phyloP scores from a whole-genome alignment of 1,140 invertebrate genomes.

The Bombyx mandarina region DNA sequence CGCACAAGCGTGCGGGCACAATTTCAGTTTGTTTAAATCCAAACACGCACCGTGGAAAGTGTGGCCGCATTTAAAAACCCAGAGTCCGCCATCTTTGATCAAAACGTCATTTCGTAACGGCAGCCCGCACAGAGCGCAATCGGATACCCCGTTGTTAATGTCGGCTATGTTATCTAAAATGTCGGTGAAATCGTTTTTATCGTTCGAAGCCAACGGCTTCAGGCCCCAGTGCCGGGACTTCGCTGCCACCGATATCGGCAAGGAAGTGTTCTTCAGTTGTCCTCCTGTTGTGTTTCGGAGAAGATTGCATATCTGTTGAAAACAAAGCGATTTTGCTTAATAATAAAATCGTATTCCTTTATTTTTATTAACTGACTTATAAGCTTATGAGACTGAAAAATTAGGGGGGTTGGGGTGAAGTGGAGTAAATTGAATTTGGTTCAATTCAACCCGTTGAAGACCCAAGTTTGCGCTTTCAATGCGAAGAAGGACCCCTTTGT shows the following conservation, averaged over 20 bases:
- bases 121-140: conserved; percentile 59
- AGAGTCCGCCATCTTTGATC: conserved; percentile 63
- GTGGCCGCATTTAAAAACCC: conserved; percentile 67
- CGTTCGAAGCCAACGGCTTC: conserved; percentile 12
- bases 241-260: conserved; percentile 53
- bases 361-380: too few species aligned
- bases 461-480: too few species aligned
- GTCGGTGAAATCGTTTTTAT: conserved; percentile 20
- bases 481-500: too few species aligned
- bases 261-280: conserved; percentile 47
- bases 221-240: conserved; percentile 60
- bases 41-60: conserved; percentile 64
- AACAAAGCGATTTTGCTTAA: too few species aligned
- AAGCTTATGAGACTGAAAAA: too few species aligned
- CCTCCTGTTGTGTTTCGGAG: conserved; percentile 35
- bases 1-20: conserved; percentile 33
- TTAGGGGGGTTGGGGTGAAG: too few species aligned
- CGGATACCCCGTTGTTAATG: conserved; percentile 29
- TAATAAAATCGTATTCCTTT: too few species aligned
- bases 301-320: conserved; percentile 50
- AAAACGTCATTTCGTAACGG: conserved; percentile 59
- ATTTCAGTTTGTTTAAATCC: conserved; percentile 60
- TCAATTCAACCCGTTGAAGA: too few species aligned
- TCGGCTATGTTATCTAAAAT: conserved; percentile 35
- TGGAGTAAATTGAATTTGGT: too few species aligned